Evolutionary conservation across 1,140 invertebrate genomes (phyloP).

Genomic region (Harlomillsia oculata): DNA sequence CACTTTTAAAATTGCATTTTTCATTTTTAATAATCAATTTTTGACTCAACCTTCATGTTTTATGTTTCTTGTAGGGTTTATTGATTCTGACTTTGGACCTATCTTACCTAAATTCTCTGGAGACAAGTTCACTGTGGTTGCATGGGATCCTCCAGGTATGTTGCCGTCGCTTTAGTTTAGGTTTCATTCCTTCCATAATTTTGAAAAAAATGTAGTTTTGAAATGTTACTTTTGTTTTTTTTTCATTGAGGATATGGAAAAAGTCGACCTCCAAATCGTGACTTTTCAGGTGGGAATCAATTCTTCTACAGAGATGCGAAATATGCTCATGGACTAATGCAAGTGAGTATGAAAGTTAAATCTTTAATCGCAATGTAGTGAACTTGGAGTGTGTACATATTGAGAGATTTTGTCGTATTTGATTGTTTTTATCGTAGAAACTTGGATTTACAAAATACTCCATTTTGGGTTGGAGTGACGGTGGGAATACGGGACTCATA

Average conservation of each 20-base stretch:
- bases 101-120: conserved; percentile 60
- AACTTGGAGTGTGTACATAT: too few relatives aligned
- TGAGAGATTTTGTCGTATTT: too few relatives aligned
- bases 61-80: conserved; percentile 53
- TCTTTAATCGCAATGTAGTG: too few relatives aligned
- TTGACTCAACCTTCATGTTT: not conserved
- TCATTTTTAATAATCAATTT: not conserved
- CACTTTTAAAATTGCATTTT: not conserved
- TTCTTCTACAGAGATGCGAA: conserved; percentile 68
- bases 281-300: conserved; percentile 50
- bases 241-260: conserved; percentile 68
- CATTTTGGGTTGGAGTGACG: conserved; percentile 79
- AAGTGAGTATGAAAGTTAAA: conserved; percentile 49
- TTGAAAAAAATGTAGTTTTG: not conserved
- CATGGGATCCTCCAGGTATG: conserved; percentile 68
- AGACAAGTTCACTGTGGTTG: conserved; percentile 63
- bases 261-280: conserved; percentile 63
- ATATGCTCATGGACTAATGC: conserved; percentile 59
- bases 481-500: conserved; percentile 67
- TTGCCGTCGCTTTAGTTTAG: too few relatives aligned
- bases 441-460: conserved; percentile 62
- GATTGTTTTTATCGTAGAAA: conserved; percentile 39
- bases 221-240: too few relatives aligned
- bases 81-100: conserved; percentile 70
- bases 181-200: not conserved